These are phyloP conservation scores for Apteryx mantelli DNA, from an alignment of 2,113 vertebrate genomes.

Conservation along the genomic window DNA sequence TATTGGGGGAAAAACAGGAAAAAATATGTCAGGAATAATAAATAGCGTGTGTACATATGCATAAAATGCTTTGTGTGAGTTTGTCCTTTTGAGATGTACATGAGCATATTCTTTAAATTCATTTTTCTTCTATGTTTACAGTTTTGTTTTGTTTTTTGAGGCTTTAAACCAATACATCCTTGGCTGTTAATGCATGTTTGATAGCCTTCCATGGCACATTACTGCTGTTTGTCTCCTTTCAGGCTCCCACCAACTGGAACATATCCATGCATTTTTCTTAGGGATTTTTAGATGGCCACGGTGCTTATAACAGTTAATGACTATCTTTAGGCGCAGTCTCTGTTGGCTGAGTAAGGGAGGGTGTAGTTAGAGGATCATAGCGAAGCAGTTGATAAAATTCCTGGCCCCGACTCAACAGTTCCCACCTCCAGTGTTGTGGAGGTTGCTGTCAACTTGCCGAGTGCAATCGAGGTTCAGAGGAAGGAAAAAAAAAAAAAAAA, in stretches of 20 bases:
- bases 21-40: not conserved
- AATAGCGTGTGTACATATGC: not conserved
- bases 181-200: not conserved
- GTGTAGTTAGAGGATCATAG: not conserved
- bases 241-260: not conserved
- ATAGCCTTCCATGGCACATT: not conserved
- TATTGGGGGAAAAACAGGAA: not conserved
- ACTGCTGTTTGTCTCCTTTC: not conserved
- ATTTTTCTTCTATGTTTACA: not conserved
- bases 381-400: not conserved
- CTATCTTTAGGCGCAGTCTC: not conserved
- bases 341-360: accelerated
- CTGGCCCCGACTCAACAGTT: not conserved
- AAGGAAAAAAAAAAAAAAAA: not conserved
- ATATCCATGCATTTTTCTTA: not conserved
- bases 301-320: not conserved
- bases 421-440: not conserved
- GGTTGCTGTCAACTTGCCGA: not conserved
- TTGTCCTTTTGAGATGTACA: not conserved
- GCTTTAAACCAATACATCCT: not conserved
- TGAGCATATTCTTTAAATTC: not conserved
- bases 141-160: not conserved
- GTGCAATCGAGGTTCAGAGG: not conserved
- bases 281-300: not conserved
- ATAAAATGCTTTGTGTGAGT: not conserved